A percentile compares a stretch with the other conserved stretches of the same genome.
Evolutionary conservation across 2,113 vertebrate genomes (phyloP).

Genomic region (Phyllostomus discolor): DNA sequence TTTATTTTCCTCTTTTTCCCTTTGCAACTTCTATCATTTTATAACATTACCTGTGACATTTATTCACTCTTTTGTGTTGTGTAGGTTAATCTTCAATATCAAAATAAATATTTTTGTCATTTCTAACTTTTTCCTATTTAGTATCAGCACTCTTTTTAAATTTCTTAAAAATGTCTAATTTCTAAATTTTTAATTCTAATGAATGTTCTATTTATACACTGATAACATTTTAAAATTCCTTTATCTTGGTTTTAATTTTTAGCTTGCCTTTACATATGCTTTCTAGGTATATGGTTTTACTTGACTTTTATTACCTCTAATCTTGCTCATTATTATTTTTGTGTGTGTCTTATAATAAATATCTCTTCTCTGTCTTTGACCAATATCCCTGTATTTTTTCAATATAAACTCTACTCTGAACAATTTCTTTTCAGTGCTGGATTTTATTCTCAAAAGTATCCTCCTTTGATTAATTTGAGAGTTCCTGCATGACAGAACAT

Average conservation of each 20-base stretch:
- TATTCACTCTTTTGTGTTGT: not conserved
- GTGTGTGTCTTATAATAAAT: not conserved
- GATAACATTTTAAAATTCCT: not conserved
- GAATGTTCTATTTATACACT: not conserved
- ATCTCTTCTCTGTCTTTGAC: not conserved
- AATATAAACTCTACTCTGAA: not conserved
- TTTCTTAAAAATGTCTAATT: not conserved
- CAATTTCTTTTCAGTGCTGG: not conserved
- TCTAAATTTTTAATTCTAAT: not conserved
- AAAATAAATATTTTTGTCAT: not conserved
- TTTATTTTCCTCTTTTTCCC: not conserved
- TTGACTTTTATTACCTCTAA: not conserved
- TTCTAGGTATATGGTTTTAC: not conserved
- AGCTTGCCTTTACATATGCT: not conserved
- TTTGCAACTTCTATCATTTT: not conserved
- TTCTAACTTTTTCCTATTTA: not conserved
- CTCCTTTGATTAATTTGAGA: not conserved
- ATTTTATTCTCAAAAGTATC: not conserved
- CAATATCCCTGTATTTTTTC: not conserved
- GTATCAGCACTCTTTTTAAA: not conserved
- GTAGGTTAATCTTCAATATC: not conserved
- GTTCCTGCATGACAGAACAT: not conserved
- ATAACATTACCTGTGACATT: not conserved
- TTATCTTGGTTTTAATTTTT: not conserved
- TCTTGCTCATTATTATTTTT: not conserved